Percentiles rank a stretch among this genome's conserved stretches.
phyloP scores from a whole-genome alignment of 2,797 vertebrate species.

The Melanotaenia pygmaea region DNA sequence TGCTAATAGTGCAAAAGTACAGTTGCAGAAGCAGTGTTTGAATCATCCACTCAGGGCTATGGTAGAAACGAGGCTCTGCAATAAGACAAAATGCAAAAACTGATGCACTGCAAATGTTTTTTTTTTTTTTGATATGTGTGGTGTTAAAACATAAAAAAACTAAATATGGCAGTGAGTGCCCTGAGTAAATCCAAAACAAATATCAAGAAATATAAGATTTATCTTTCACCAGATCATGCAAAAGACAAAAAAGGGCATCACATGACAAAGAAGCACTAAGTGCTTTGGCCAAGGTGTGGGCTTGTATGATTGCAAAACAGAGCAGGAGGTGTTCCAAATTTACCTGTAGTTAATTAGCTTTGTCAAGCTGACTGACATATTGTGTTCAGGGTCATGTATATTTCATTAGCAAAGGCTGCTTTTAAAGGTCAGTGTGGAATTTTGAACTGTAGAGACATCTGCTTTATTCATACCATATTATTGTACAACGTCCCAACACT shows the following conservation, averaged over 20 bases:
- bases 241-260: conserved; percentile 11
- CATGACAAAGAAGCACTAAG: conserved; percentile 19
- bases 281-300: conserved; percentile 38
- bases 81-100: too few relatives aligned
- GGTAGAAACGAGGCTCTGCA: too few relatives aligned
- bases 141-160: too few relatives aligned
- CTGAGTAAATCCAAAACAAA: not conserved
- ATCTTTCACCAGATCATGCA: not conserved
- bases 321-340: conserved; percentile 58
- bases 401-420: conserved; percentile 78
- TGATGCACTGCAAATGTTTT: too few relatives aligned
- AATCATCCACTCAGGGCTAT: too few relatives aligned
- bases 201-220: not conserved
- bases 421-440: conserved; percentile 80
- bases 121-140: too few relatives aligned
- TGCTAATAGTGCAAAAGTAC: too few relatives aligned
- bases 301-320: conserved; percentile 18
- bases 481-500: conserved; percentile 71
- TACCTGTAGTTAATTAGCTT: conserved; percentile 80
- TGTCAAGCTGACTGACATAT: conserved; percentile 74
- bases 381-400: conserved; percentile 78
- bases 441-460: conserved; percentile 77
- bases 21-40: too few relatives aligned
- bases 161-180: not conserved
- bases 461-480: conserved; percentile 74